Percentiles rank a stretch among this genome's conserved stretches.
phyloP scores from a whole-genome alignment of 2,113 vertebrate genomes.

The Amphiprion percula region DNA sequence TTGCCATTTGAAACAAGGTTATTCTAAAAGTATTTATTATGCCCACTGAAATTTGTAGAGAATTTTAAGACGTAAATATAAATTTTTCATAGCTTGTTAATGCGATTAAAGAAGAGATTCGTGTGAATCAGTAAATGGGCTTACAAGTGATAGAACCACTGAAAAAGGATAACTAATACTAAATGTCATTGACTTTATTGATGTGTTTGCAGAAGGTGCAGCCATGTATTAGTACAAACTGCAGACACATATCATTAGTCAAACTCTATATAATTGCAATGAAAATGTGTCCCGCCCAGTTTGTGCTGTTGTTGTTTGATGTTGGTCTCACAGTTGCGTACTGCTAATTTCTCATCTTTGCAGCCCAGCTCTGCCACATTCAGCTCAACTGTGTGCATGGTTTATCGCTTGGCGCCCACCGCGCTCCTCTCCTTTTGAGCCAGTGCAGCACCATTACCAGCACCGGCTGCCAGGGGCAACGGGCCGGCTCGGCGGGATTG shows the following conservation, averaged over 20 bases:
- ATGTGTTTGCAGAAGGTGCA: neutral
- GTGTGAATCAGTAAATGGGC: neutral
- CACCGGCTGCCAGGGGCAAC: slow-evolving; percentile 71
- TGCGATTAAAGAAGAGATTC: no score
- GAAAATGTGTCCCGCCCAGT: neutral
- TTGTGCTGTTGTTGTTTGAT: slow-evolving; percentile 23
- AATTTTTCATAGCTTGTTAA: no score
- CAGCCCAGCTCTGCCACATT: slow-evolving; percentile 27
- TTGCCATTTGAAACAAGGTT: neutral
- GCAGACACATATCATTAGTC: neutral
- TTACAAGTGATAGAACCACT: neutral
- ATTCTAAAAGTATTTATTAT: neutral
- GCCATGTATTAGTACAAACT: neutral
- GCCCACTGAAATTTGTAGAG: neutral
- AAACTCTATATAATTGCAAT: neutral
- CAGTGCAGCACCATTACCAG: slow-evolving; percentile 51
- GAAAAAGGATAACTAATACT: neutral
- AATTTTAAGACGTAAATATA: neutral
- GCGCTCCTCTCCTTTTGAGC: slow-evolving; percentile 42
- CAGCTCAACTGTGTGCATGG: slow-evolving; percentile 20
- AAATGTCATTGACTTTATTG: neutral
- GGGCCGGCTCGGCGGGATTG: slow-evolving; percentile 58
- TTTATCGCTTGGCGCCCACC: slow-evolving; percentile 43
- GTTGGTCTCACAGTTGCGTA: slow-evolving; percentile 8
- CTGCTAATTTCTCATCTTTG: slow-evolving; percentile 18